phyloP scores from a whole-genome alignment of 2,888 invertebrate species.

The Romanomermis culicivorax region DNA sequence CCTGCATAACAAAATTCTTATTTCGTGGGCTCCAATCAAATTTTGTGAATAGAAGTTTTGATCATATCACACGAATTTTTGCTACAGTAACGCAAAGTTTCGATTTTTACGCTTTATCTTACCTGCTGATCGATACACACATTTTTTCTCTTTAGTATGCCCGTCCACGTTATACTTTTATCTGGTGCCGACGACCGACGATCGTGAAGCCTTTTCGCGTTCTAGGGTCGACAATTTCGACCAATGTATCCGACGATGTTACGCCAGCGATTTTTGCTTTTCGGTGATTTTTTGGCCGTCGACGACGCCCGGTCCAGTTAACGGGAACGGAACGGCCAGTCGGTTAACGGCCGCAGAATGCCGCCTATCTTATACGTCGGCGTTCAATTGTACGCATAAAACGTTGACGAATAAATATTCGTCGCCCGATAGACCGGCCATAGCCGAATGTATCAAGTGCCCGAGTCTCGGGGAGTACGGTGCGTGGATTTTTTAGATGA shows the following conservation, averaged over 20 bases:
- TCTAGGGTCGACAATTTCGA: neutral
- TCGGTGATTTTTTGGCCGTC: neutral
- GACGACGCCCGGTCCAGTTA: neutral
- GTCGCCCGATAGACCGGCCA: neutral
- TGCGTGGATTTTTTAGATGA: neutral
- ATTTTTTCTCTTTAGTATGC: neutral
- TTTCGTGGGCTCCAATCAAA: too few relatives aligned
- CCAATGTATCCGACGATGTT: neutral
- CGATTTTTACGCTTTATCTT: too few relatives aligned
- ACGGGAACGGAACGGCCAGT: too few relatives aligned
- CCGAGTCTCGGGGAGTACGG: neutral
- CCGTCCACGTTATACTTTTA: neutral
- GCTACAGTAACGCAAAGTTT: too few relatives aligned
- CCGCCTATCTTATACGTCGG: neutral
- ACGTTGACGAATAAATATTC: neutral
- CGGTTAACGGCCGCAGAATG: neutral
- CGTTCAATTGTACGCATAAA: constrained; percentile 4
- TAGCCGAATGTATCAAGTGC: neutral
- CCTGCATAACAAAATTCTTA: too few relatives aligned
- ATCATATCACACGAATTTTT: too few relatives aligned
- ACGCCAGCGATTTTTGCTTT: constrained; percentile 2
- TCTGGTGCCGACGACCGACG: neutral
- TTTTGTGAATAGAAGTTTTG: too few relatives aligned
- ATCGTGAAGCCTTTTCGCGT: neutral
- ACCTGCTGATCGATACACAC: too few relatives aligned